These are phyloP conservation scores for Varanus salvator DNA, from an alignment of 2,113 vertebrate species.

Conservation along the genomic window DNA sequence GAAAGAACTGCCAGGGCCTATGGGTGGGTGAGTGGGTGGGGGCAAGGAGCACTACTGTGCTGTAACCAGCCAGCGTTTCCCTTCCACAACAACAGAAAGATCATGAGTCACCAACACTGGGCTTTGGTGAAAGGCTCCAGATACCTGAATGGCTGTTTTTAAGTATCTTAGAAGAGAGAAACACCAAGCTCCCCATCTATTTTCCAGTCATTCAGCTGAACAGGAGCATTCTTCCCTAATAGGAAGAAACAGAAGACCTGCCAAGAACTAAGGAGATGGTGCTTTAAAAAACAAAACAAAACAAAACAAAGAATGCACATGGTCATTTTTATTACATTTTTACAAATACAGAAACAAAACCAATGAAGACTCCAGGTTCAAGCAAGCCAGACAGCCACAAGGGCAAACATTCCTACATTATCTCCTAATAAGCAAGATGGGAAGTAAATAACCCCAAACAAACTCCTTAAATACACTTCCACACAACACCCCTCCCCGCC, in stretches of 20 bases:
- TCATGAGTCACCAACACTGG: conserved; percentile 29
- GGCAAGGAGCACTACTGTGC: neutral
- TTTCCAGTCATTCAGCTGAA: neutral
- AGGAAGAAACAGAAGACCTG: neutral
- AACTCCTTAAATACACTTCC: neutral
- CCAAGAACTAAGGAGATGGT: conserved; percentile 61
- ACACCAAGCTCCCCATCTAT: neutral
- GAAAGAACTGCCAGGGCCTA: conserved; percentile 7
- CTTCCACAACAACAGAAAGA: conserved; percentile 16
- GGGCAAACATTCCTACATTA: neutral
- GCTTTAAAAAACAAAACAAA: no score
- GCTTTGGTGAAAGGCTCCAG: conserved; percentile 43
- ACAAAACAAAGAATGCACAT: neutral
- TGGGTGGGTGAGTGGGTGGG: no score
- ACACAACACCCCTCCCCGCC: neutral
- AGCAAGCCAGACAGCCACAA: neutral
- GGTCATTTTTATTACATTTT: neutral
- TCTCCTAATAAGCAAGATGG: neutral
- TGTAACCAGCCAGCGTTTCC: conserved; percentile 26
- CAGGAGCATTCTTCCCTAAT: neutral
- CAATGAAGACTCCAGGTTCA: neutral
- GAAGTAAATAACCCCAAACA: neutral
- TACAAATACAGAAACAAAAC: neutral
- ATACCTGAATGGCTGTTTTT: conserved; percentile 13
- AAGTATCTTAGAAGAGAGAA: neutral